Conservation (phyloP, 2,888 invertebrate genomes). For the Sepiola atlantica region DNA sequence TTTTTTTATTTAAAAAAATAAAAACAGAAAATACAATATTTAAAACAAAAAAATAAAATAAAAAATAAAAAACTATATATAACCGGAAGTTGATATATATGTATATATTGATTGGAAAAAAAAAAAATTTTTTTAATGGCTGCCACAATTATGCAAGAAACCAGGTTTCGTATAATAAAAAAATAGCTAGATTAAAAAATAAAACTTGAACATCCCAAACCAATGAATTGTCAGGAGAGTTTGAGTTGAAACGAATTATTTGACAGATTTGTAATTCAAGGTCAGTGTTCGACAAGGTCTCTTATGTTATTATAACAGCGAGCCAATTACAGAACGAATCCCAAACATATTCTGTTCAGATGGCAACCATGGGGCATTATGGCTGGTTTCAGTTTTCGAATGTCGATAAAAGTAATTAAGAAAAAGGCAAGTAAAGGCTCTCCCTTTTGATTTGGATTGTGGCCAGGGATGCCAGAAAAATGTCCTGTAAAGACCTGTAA, state of each 20-base stretch:
- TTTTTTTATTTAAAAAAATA: neutral
- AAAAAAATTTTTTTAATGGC: too few species aligned
- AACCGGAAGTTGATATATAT: neutral
- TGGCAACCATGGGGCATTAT: neutral
- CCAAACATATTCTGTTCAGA: neutral
- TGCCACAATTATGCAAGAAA: neutral
- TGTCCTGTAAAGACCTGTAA: too few species aligned
- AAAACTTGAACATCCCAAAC: neutral
- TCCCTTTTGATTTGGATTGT: neutral
- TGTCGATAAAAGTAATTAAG: neutral
- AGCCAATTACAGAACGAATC: neutral
- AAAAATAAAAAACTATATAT: neutral
- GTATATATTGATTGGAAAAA: neutral
- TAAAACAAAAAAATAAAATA: too few species aligned
- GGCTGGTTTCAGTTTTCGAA: neutral
- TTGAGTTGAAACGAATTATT: neutral
- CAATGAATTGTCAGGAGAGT: neutral
- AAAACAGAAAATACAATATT: too few species aligned
- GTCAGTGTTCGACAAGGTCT: neutral
- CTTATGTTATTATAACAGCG: neutral
- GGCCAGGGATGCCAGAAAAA: too few species aligned
- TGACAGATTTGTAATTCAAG: neutral
- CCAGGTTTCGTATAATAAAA: neutral
- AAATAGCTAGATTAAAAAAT: neutral
- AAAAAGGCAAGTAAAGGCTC: neutral